These are phyloP conservation scores for Phyllotreta cruciferae DNA, from an alignment of 2,888 invertebrate species.

Conservation along the genomic window DNA sequence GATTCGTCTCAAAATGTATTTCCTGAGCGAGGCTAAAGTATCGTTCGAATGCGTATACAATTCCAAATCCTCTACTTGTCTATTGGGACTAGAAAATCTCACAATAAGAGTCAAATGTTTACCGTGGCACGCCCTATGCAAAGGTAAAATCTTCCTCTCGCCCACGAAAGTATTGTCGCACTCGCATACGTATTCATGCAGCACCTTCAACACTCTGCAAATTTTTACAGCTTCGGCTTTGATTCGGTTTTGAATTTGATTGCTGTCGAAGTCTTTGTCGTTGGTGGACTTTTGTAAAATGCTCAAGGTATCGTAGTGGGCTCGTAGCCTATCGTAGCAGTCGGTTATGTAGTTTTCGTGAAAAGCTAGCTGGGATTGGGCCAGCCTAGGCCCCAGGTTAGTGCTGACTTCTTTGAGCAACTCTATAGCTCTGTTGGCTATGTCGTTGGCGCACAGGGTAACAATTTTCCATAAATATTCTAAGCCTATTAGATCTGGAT, in stretches of 20 bases:
- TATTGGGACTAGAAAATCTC: constrained; percentile 80
- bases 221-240: constrained; percentile 80
- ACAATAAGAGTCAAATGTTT: constrained; percentile 88
- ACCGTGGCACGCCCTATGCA: constrained; percentile 88
- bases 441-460: constrained; percentile 89
- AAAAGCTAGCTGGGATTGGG: constrained; percentile 79
- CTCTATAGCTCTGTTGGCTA: constrained; percentile 90
- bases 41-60: constrained; percentile 94
- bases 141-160: constrained; percentile 87
- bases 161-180: constrained; percentile 89
- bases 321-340: constrained; percentile 88
- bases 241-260: constrained; percentile 62
- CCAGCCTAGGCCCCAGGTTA: constrained; percentile 86
- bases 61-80: constrained; percentile 91
- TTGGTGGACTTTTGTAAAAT: constrained; percentile 64
- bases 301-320: constrained; percentile 84
- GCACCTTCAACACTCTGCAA: constrained; percentile 91
- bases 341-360: constrained; percentile 92
- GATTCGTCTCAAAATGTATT: constrained; percentile 74
- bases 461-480: constrained; percentile 92
- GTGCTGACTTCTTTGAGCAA: constrained; percentile 92
- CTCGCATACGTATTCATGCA: constrained; percentile 94
- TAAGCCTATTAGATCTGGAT: constrained; percentile 92
- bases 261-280: constrained; percentile 60
- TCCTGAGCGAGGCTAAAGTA: constrained; percentile 84